Conservation (phyloP, 1,140 invertebrate species). For the Pseudomyrmex flavicornis region DNA sequence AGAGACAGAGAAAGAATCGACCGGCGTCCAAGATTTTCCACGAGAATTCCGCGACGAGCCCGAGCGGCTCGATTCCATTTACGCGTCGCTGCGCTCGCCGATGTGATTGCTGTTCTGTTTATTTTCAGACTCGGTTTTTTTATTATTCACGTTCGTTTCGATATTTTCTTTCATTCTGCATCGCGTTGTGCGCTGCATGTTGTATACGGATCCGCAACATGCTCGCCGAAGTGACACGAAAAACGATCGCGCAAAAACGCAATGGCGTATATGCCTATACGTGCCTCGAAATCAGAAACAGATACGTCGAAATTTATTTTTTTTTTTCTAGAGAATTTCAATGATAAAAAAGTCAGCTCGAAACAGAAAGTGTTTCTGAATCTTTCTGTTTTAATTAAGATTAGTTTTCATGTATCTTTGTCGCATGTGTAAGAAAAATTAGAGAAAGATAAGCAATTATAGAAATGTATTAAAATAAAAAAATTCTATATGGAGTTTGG, state of each 20-base stretch:
- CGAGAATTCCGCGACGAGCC: slow-evolving; percentile 24
- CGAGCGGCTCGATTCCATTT: slow-evolving; percentile 19
- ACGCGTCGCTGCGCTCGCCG: slow-evolving; percentile 14
- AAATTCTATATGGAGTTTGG: background rate
- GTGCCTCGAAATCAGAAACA: slow-evolving; percentile 3
- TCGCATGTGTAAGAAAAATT: background rate
- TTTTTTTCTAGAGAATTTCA: slow-evolving; percentile 9
- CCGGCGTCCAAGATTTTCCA: slow-evolving; percentile 44
- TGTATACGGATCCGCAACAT: slow-evolving; percentile 10
- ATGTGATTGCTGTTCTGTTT: slow-evolving; percentile 31
- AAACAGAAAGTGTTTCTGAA: background rate
- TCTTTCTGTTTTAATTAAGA: background rate
- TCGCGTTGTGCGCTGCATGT: slow-evolving; percentile 7
- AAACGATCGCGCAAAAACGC: background rate
- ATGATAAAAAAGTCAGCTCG: background rate
- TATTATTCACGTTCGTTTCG: slow-evolving; percentile 14
- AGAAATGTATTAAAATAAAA: background rate
- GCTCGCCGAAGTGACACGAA: slow-evolving; percentile 23
- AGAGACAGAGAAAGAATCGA: no score
- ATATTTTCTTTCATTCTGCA: slow-evolving; percentile 30
- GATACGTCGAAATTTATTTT: background rate
- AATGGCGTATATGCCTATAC: background rate
- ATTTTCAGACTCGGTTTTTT: slow-evolving; percentile 8
- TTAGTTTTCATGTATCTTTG: background rate
- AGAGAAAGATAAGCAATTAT: background rate